Evolutionary conservation across 2,797 vertebrate species (phyloP), one percentile per base, ranked within the genome.

Genomic region (Sebastolobus altivelis): DNA sequence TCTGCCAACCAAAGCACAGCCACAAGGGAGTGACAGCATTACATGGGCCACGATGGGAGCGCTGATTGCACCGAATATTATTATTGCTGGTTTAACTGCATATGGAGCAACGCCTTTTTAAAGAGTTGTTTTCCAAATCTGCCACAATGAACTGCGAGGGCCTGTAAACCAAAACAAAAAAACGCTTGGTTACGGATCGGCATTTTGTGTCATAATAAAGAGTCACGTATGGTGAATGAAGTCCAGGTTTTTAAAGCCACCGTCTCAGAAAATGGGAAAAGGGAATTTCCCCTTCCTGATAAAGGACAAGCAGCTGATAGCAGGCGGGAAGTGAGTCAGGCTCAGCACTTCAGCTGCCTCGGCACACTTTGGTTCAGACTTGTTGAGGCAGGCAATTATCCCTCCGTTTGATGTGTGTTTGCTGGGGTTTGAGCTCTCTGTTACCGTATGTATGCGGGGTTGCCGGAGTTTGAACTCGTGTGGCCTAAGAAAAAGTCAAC

Each of bases 311-410:
- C 93, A 92, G 89, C 93, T 94, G 95, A 94, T 94, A 91, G 72
- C 60, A 62, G 70, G 56, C 65, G 31, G 88, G 87, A 88, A 84
- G 90, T 95, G 93, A 95, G 88, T 95, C 94, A 95, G 88, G 54
- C 74, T 90, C 93, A 89, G 84, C 74, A 67, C 72, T 88, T 66
- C 59, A 80, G 86, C 88, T 85, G 81, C 74, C 75, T 83, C 72
- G 40, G 74, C 82, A 86, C 74, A 88, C 76, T 87, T 71, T 75
- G 72, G 82, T 69, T 81, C 60, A 89, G 85, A 93, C 91, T 88
- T 94, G 94, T 94, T 77, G 85, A 92, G 88, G 82, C 88, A 89
- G 76, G 86, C 85, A 85, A 29, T 80, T 88, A 72, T 86, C 22
- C 22, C 56, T 81, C 66, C 78, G 14, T 77, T 76, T 80, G 61